Conservation (phyloP, 2,113 vertebrate genomes). For the Progne subis region DNA sequence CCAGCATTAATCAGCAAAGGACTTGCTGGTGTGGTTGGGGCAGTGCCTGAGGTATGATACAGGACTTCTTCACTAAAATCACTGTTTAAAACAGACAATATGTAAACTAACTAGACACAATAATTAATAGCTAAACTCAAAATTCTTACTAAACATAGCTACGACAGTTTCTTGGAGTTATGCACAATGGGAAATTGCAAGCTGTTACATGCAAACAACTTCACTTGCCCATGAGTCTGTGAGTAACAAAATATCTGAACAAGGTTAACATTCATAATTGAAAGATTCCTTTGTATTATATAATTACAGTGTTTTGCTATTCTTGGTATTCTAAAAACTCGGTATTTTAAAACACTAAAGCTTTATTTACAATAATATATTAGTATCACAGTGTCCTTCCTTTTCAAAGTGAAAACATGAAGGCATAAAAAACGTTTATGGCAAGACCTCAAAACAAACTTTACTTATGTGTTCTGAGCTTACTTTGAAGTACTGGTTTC, state of each 20-base stretch:
- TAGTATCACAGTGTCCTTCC: not conserved
- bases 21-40: slow-evolving; percentile 88
- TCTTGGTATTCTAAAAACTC: not conserved
- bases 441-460: not conserved
- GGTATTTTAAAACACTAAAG: not conserved
- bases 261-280: not conserved
- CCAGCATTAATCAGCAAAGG: slow-evolving; percentile 88
- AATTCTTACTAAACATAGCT: not conserved
- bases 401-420: not conserved
- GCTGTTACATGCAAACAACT: not conserved
- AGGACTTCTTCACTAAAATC: slow-evolving; percentile 94
- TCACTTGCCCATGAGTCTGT: not conserved
- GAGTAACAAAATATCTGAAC: not conserved
- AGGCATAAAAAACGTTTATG: not conserved
- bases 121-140: not conserved
- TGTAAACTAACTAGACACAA: slow-evolving; percentile 38
- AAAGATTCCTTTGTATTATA: not conserved
- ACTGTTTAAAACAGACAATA: slow-evolving; percentile 78
- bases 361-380: not conserved
- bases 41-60: slow-evolving; percentile 96
- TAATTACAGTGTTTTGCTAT: not conserved
- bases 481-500: not conserved
- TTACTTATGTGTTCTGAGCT: not conserved
- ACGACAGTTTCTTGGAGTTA: not conserved
- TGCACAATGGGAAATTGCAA: not conserved